A percentile compares a stretch with the other conserved stretches of the same genome.
Conservation (phyloP, 2,797 vertebrate species). For the Oryzias dopingdopingensis region DNA sequence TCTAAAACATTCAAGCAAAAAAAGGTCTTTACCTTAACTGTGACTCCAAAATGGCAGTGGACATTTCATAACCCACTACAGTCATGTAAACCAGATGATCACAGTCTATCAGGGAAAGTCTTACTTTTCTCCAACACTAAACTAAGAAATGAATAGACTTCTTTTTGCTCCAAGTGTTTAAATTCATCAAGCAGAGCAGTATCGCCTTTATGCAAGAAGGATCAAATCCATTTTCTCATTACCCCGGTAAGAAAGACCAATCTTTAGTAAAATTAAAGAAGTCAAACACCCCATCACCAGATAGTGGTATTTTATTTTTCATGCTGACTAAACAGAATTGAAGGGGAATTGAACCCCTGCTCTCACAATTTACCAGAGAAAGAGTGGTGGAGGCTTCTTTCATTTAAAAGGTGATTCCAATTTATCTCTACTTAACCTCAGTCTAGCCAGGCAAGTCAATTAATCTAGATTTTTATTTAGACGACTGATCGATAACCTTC, state of each 20-base stretch:
- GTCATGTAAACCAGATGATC: too few species aligned
- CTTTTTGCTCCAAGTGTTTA: conserved; percentile 11
- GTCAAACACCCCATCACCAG: conserved; percentile 25
- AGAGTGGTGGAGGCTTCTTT: conserved; percentile 31
- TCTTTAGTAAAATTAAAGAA: conserved; percentile 33
- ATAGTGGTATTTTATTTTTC: conserved; percentile 45
- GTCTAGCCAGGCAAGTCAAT: conserved; percentile 35
- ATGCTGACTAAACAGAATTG: conserved; percentile 40
- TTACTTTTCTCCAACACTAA: not conserved
- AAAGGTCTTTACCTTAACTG: too few species aligned
- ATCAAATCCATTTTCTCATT: conserved; percentile 32
- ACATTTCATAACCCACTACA: too few species aligned
- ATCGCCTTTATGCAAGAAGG: conserved; percentile 5
- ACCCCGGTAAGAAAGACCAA: conserved; percentile 21
- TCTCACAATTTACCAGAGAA: conserved; percentile 34
- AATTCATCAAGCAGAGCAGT: conserved; percentile 3
- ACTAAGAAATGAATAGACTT: conserved; percentile 5
- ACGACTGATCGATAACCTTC: conserved; percentile 55
- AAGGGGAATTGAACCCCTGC: conserved; percentile 36
- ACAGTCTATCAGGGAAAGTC: not conserved
- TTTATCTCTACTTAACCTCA: conserved; percentile 56
- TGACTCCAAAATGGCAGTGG: too few species aligned
- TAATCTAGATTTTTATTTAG: conserved; percentile 52
- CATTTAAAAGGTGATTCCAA: conserved; percentile 42
- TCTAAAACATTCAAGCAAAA: too few species aligned